Percentiles rank a stretch among this genome's conserved stretches.
phyloP scores from a whole-genome alignment of 2,113 vertebrate genomes.

The Zosterops hypoxanthus region DNA sequence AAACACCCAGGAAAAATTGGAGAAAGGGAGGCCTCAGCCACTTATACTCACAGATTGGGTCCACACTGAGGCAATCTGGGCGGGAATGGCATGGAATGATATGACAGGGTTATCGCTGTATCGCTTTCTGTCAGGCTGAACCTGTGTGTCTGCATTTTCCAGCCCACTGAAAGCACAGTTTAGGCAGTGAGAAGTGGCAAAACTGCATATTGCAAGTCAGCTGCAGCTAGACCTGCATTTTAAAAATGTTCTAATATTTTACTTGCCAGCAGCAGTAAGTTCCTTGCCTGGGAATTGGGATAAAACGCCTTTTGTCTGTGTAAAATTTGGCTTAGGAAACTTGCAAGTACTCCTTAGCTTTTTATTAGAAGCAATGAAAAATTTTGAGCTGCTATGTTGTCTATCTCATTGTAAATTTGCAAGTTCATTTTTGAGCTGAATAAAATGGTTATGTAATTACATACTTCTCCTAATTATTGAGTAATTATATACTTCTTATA shows the following conservation, averaged over 20 bases:
- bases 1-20: neutral
- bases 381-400: slow-evolving; percentile 8
- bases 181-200: slow-evolving; percentile 39
- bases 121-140: slow-evolving; percentile 48
- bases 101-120: slow-evolving; percentile 24
- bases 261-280: neutral
- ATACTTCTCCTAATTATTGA: slow-evolving; percentile 83
- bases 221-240: slow-evolving; percentile 5
- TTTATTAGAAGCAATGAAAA: neutral
- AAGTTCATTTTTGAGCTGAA: slow-evolving; percentile 70
- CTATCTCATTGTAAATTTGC: slow-evolving; percentile 55
- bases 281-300: neutral
- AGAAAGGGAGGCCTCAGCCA: neutral
- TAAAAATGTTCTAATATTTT: slow-evolving; percentile 4
- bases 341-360: neutral
- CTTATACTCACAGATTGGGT: slow-evolving; percentile 43
- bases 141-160: slow-evolving; percentile 57
- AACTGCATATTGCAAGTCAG: slow-evolving; percentile 2
- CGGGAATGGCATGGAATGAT: slow-evolving; percentile 31
- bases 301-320: slow-evolving; percentile 21
- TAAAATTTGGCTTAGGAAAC: neutral
- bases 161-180: slow-evolving; percentile 54
- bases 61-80: neutral
- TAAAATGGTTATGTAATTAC: slow-evolving; percentile 82
- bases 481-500: slow-evolving; percentile 85